These are phyloP conservation scores for Calameuta filiformis DNA, from an alignment of 2,888 invertebrate genomes.

Conservation along the genomic window DNA sequence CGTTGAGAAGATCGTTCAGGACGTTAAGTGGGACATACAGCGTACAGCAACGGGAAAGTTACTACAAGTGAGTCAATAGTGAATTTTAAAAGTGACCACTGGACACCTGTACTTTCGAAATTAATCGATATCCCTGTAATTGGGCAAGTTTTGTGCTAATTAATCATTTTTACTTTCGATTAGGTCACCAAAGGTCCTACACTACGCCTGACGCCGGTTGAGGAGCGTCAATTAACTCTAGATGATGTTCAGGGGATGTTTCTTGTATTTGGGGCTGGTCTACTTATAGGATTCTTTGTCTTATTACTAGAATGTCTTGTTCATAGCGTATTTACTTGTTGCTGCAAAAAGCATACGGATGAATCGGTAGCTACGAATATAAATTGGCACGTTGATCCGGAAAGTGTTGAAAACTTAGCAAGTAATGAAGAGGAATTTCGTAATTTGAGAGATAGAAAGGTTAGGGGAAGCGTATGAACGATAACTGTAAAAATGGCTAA, in stretches of 20 bases:
- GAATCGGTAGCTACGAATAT: background rate
- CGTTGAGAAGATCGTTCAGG: constrained; percentile 74
- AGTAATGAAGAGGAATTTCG: background rate
- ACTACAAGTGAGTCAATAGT: constrained; percentile 69
- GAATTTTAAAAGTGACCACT: background rate
- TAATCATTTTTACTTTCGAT: constrained; percentile 6
- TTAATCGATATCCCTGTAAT: background rate
- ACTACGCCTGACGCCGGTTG: constrained; percentile 67
- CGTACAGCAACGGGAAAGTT: constrained; percentile 72
- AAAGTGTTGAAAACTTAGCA: background rate
- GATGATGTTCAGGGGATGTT: constrained; percentile 89
- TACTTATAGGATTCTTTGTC: constrained; percentile 73
- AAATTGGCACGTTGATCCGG: background rate
- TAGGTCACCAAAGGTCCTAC: constrained; percentile 66
- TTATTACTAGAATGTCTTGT: constrained; percentile 79
- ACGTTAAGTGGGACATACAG: constrained; percentile 80
- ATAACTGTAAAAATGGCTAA: background rate
- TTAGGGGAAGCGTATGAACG: background rate
- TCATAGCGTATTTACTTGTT: constrained; percentile 74
- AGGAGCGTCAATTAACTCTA: constrained; percentile 80
- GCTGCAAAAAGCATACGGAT: background rate
- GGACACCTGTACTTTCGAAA: constrained; percentile 8
- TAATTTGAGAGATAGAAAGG: background rate
- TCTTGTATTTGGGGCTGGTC: constrained; percentile 77
- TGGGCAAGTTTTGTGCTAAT: background rate